phyloP scores from a whole-genome alignment of 2,888 invertebrate species.

The Megastigmus dorsalis region DNA sequence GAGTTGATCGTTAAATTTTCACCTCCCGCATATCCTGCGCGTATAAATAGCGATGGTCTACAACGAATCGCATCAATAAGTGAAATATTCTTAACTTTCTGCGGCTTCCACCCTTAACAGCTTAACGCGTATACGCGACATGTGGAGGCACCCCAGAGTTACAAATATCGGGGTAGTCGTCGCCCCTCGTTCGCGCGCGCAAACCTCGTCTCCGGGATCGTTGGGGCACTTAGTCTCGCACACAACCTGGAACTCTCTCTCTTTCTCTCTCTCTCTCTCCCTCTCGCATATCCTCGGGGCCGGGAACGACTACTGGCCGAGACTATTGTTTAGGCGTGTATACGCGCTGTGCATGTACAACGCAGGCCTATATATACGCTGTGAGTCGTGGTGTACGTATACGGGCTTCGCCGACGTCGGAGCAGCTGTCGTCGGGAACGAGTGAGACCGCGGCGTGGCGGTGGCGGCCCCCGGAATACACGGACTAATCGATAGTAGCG shows the following conservation, averaged over 20 bases:
- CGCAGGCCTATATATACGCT: neutral
- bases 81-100: too few species aligned
- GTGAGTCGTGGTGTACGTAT: neutral
- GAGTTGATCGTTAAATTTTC: too few species aligned
- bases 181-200: neutral
- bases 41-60: too few species aligned
- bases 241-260: neutral
- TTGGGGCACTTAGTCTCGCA: neutral
- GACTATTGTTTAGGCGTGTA: conserved; percentile 33
- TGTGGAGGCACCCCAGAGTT: neutral
- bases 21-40: too few species aligned
- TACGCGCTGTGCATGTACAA: neutral
- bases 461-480: conserved; percentile 10
- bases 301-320: conserved; percentile 1
- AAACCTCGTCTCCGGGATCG: neutral
- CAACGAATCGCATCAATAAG: too few species aligned
- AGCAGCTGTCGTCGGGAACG: conserved; percentile 37
- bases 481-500: conserved; percentile 38
- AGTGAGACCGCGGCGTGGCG: neutral
- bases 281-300: too few species aligned
- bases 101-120: too few species aligned
- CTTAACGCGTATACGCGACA: too few species aligned
- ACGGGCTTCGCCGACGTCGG: neutral
- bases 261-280: neutral
- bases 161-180: neutral